Base-by-base conservation (phyloP, 2,113 vertebrate species). In the Origma solitaria region DNA sequence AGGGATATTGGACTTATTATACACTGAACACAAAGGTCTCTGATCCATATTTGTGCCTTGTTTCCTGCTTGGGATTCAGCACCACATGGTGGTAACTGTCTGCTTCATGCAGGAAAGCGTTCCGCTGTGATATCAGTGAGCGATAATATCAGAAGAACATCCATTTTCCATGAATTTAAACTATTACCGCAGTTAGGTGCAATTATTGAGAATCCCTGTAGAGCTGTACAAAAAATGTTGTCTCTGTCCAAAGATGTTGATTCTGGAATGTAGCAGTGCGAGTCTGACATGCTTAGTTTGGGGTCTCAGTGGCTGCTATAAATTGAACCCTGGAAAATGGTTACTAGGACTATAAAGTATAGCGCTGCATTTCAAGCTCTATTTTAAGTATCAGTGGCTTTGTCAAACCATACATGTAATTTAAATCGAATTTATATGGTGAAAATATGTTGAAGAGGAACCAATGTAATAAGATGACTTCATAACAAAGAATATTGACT, bases 121-220 rank as follows among this genome's bases (percentile, higher is more conserved):
- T 96, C 76, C 88, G 76, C 87, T 94, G 82, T 88, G 91, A 88
- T 94, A 91, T 78, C 69, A 88, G 78, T 73, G 90, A 95, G 83
- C 0, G 50, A 92, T 73, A 47, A 57, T 90, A 96, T 96, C 90
- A 97, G 96, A 97, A 95, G 91, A 96, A 95, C 92, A 95, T 92
- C 92, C 66, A 49, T 97, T 96, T 96, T 78, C 95, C 92, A 91
- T 76, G 93, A 93, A 84, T 96, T 94, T 96, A 86, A 94, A 90
- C 95, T 71, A 57, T 92, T 91, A 75, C 84, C 0, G 11, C 82
- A 88, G 82, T 84, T 92, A 94, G 94, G 95, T 92, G 94, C 94
- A 95, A 93, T 93, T 97, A 96, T 91, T 90, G 85, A 85, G 93
- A 87, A 95, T 93, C 94, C 96, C 91, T 82, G 88, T 93, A 95